A percentile compares a stretch with the other conserved stretches of the same genome.
phyloP scores from a whole-genome alignment of 2,888 invertebrate genomes.

The Orchestes rusci region DNA sequence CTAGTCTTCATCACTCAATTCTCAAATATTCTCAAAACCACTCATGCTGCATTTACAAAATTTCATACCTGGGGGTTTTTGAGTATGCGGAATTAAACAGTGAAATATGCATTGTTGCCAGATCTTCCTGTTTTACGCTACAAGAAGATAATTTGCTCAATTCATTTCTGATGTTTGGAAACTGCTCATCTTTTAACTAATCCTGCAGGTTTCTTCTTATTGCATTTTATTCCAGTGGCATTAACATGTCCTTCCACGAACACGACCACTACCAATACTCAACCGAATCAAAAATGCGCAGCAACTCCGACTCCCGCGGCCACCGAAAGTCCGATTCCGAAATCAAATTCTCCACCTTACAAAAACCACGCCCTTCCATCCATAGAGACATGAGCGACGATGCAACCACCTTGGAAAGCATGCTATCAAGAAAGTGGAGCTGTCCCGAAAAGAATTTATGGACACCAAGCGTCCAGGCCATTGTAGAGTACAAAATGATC shows the following conservation, averaged over 20 bases:
- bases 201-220: too few species aligned
- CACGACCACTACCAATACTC: conserved; percentile 43
- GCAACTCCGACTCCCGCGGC: conserved; percentile 38
- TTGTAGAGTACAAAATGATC: conserved; percentile 79
- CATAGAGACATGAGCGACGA: conserved; percentile 34
- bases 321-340: conserved; percentile 36
- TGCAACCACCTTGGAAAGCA: conserved; percentile 35
- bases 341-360: conserved; percentile 36
- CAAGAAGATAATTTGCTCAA: too few species aligned
- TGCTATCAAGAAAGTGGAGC: conserved; percentile 57
- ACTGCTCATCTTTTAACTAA: too few species aligned
- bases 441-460: conserved; percentile 73
- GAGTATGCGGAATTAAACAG: too few species aligned
- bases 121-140: too few species aligned
- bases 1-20: too few species aligned
- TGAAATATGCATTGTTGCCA: too few species aligned
- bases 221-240: conserved; percentile 55
- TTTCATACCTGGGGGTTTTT: too few species aligned
- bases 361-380: conserved; percentile 34
- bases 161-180: too few species aligned
- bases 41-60: too few species aligned
- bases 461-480: conserved; percentile 74
- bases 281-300: conserved; percentile 34
- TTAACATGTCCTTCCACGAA: conserved; percentile 66
- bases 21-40: too few species aligned